Conservation (phyloP, 2,888 invertebrate species). For the Caenorhabditis sp. region DNA sequence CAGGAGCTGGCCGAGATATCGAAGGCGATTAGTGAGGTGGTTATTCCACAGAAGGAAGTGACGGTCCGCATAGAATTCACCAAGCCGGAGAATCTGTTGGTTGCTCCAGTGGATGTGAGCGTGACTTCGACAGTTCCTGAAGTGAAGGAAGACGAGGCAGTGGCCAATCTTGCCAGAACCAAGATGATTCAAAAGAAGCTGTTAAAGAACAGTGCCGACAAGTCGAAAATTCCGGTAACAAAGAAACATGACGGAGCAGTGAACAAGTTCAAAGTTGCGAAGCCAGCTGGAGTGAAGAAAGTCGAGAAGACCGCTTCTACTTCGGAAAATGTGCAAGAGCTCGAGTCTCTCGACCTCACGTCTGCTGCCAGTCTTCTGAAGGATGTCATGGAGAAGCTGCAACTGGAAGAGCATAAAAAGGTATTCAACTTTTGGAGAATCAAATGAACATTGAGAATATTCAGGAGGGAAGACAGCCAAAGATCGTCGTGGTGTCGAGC, state of each 20-base stretch:
- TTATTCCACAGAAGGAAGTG: constrained; percentile 9
- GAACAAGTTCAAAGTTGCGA: constrained; percentile 33
- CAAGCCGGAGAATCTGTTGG: constrained; percentile 32
- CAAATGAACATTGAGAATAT: neutral
- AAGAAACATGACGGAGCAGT: constrained; percentile 7
- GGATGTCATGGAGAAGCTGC: constrained; percentile 29
- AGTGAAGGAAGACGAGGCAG: constrained; percentile 23
- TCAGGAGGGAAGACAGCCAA: neutral
- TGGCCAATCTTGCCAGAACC: too few species aligned
- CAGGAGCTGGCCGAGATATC: constrained; percentile 3
- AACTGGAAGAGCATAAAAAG: constrained; percentile 8
- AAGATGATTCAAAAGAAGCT: constrained; percentile 17
- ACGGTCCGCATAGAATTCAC: constrained; percentile 23
- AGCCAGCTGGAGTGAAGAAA: constrained; percentile 9
- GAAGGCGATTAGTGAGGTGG: neutral
- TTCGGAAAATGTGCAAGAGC: neutral
- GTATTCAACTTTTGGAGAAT: neutral
- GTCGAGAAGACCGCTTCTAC: constrained; percentile 4
- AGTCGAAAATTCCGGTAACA: constrained; percentile 4
- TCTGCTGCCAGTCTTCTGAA: constrained; percentile 3
- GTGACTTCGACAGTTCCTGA: neutral
- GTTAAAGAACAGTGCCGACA: constrained; percentile 1
- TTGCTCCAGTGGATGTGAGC: neutral
- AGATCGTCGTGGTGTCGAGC: constrained; percentile 9
- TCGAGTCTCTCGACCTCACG: neutral